Evolutionary conservation across 2,888 invertebrate genomes (phyloP).

Genomic region (Pollenia griseotomentosa): DNA sequence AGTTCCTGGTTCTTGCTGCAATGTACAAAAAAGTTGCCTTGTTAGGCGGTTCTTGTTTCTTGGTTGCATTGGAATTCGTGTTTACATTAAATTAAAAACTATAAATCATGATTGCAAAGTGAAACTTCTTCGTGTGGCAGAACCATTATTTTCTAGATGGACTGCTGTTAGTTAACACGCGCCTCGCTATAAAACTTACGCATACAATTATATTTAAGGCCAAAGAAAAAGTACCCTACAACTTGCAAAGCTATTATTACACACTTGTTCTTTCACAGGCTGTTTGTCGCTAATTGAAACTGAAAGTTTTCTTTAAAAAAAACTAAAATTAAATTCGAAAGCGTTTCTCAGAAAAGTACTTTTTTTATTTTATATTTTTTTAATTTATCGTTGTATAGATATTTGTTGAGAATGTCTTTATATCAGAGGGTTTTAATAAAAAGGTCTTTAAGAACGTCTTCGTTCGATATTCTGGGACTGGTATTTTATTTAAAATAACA

Average conservation of each 20-base stretch:
- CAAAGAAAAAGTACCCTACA: slow-evolving; percentile 7
- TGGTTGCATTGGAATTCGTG: slow-evolving; percentile 45
- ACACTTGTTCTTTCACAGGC: not conserved
- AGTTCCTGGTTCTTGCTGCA: not conserved
- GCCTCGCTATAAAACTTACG: slow-evolving; percentile 27
- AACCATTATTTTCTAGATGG: slow-evolving; percentile 49
- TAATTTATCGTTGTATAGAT: too few species aligned
- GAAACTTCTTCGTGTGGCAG: slow-evolving; percentile 58
- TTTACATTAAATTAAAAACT: slow-evolving; percentile 71
- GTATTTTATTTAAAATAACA: too few species aligned
- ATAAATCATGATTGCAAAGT: slow-evolving; percentile 66
- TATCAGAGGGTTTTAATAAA: too few species aligned
- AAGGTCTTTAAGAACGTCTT: too few species aligned
- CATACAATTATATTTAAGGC: slow-evolving; percentile 4
- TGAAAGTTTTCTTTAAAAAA: not conserved
- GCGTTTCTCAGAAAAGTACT: too few species aligned
- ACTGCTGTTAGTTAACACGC: slow-evolving; percentile 48
- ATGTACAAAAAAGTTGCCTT: not conserved
- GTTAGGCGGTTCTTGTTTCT: not conserved
- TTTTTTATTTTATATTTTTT: too few species aligned
- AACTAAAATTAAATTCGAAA: too few species aligned
- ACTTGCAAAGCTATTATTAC: too few species aligned
- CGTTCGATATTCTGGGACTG: too few species aligned
- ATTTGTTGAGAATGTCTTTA: too few species aligned
- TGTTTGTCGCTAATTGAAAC: not conserved